Percentiles rank a stretch among this genome's conserved stretches.
Conservation (phyloP, 1,140 invertebrate genomes). For the Microplitis demolitor region DNA sequence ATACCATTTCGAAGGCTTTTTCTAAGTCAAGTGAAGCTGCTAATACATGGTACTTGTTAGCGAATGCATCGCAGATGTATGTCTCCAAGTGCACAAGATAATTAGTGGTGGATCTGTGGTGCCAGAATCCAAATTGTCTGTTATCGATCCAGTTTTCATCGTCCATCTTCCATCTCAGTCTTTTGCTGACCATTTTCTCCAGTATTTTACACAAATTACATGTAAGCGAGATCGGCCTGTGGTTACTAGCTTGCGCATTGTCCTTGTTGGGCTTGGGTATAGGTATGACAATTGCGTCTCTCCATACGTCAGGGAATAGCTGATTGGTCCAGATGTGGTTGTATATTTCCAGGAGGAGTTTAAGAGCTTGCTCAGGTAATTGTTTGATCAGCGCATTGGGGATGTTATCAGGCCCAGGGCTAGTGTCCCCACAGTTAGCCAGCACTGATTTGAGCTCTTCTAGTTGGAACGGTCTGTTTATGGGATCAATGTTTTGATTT, state of each 20-base stretch:
- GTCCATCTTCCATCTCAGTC: neutral
- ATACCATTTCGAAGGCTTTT: too few species aligned
- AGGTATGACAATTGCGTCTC: conserved; percentile 43
- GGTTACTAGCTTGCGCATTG: neutral
- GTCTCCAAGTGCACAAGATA: neutral
- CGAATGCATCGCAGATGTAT: too few species aligned
- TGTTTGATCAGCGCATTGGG: conserved; percentile 37
- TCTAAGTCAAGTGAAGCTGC: too few species aligned
- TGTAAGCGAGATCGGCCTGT: neutral
- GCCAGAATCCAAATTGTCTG: conserved; percentile 1
- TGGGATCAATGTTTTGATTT: neutral
- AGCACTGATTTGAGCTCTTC: neutral
- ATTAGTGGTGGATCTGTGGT: neutral
- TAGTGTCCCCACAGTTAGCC: conserved; percentile 4
- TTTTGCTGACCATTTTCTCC: conserved; percentile 8
- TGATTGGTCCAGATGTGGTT: conserved; percentile 34
- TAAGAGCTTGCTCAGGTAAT: conserved; percentile 27
- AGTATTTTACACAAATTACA: conserved; percentile 5
- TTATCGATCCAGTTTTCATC: neutral
- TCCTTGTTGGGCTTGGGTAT: conserved; percentile 50
- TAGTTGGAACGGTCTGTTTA: neutral
- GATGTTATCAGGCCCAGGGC: conserved; percentile 32
- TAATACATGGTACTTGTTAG: too few species aligned
- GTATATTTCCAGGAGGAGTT: conserved; percentile 33
- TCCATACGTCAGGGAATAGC: conserved; percentile 42